phyloP scores from a whole-genome alignment of 2,888 invertebrate species.

The Aelia acuminata region DNA sequence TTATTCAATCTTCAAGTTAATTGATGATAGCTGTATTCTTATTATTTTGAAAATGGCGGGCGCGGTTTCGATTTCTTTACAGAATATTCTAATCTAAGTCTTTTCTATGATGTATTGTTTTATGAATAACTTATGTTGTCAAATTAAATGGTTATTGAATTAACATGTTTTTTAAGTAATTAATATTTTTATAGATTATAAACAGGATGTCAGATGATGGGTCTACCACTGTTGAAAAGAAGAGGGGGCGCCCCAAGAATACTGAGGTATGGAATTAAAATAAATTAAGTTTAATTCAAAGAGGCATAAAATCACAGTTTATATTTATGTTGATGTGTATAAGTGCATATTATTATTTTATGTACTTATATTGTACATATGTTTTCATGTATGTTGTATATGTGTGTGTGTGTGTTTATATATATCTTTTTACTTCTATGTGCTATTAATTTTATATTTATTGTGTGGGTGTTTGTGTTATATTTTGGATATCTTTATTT shows the following conservation, averaged over 20 bases:
- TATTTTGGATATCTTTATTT: no score
- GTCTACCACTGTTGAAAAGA: slow-evolving; percentile 64
- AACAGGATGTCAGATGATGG: slow-evolving; percentile 64
- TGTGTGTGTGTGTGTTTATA: background rate
- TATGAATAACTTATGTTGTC: background rate
- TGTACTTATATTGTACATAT: background rate
- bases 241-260: slow-evolving; percentile 63
- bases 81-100: background rate
- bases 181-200: background rate
- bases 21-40: slow-evolving; percentile 57
- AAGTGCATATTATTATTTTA: no score
- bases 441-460: background rate
- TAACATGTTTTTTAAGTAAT: background rate
- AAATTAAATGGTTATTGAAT: background rate
- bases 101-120: background rate
- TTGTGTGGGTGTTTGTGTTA: no score
- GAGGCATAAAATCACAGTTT: no score
- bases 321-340: no score
- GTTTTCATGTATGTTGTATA: no score
- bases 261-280: slow-evolving; percentile 51
- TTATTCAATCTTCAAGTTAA: slow-evolving; percentile 52
- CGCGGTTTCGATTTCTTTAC: slow-evolving; percentile 43
- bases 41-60: slow-evolving; percentile 64
- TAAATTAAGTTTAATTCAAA: background rate
- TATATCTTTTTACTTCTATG: slow-evolving; percentile 10